phyloP scores from a whole-genome alignment of 1,140 invertebrate species.

The Antheraea pernyi region DNA sequence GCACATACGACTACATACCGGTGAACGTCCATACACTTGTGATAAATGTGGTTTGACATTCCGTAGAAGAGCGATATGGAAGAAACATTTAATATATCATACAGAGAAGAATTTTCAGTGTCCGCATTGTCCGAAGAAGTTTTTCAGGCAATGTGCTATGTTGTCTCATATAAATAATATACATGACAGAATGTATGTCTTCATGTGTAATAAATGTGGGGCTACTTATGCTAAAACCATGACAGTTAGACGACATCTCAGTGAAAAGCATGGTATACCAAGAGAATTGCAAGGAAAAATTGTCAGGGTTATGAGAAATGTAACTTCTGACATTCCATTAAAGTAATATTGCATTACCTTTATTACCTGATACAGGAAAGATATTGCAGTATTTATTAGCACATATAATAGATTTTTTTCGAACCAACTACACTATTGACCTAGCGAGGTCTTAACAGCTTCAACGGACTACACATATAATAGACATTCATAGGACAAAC shows the following conservation, averaged over 20 bases:
- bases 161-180: slow-evolving; percentile 56
- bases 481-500: too few relatives aligned
- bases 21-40: slow-evolving; percentile 62
- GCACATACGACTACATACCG: slow-evolving; percentile 59
- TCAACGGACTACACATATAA: too few relatives aligned
- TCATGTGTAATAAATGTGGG: slow-evolving; percentile 53
- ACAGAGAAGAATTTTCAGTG: slow-evolving; percentile 60
- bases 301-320: slow-evolving; percentile 42
- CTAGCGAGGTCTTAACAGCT: too few relatives aligned
- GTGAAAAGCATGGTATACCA: slow-evolving; percentile 56
- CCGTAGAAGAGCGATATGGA: slow-evolving; percentile 56
- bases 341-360: background rate
- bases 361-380: too few relatives aligned
- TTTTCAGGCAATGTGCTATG: slow-evolving; percentile 46
- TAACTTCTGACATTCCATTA: slow-evolving; percentile 1
- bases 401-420: too few relatives aligned
- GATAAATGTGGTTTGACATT: slow-evolving; percentile 67
- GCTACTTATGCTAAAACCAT: slow-evolving; percentile 51
- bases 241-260: slow-evolving; percentile 59
- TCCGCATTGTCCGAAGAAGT: slow-evolving; percentile 54
- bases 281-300: slow-evolving; percentile 63
- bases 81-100: slow-evolving; percentile 57
- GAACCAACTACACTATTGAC: too few relatives aligned
- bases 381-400: too few relatives aligned
- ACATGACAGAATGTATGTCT: slow-evolving; percentile 60